Percentiles rank a stretch among this genome's conserved stretches.
phyloP scores from a whole-genome alignment of 2,888 invertebrate genomes.

The Eueremaeus valkanovi region DNA sequence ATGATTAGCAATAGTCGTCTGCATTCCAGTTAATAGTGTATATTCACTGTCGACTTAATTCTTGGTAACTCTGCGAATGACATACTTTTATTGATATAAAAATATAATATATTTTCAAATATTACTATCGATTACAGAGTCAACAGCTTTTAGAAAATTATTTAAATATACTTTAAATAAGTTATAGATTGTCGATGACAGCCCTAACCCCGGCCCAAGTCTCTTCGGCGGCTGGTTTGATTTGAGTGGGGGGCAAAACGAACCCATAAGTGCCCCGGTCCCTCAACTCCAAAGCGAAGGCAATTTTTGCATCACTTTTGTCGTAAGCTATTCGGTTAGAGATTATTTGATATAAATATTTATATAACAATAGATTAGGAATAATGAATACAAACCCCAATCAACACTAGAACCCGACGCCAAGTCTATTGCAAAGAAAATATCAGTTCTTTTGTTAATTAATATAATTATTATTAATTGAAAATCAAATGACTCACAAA shows the following conservation, averaged over 20 bases:
- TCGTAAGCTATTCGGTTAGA: conserved; percentile 42
- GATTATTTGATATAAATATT: too few relatives aligned
- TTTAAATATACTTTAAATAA: too few relatives aligned
- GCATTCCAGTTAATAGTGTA: too few relatives aligned
- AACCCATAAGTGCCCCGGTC: conserved; percentile 47
- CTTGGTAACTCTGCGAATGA: too few relatives aligned
- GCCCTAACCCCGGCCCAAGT: conserved; percentile 47
- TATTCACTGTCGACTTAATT: too few relatives aligned
- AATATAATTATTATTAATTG: neutral
- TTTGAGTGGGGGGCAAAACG: conserved; percentile 46
- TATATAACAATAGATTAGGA: too few relatives aligned
- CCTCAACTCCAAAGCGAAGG: conserved; percentile 47
- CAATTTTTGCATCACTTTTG: conserved; percentile 43
- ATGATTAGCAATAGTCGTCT: too few relatives aligned
- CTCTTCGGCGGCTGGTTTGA: conserved; percentile 47
- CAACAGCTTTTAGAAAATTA: too few relatives aligned
- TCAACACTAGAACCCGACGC: conserved; percentile 38
- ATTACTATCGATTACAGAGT: too few relatives aligned
- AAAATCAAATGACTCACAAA: conserved; percentile 17
- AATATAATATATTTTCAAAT: too few relatives aligned
- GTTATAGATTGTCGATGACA: neutral
- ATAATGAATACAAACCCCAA: conserved; percentile 6
- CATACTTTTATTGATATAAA: too few relatives aligned
- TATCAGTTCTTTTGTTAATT: neutral
- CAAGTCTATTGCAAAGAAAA: conserved; percentile 17